Conservation (phyloP, 2,797 vertebrate genomes). For the Alosa sapidissima region DNA sequence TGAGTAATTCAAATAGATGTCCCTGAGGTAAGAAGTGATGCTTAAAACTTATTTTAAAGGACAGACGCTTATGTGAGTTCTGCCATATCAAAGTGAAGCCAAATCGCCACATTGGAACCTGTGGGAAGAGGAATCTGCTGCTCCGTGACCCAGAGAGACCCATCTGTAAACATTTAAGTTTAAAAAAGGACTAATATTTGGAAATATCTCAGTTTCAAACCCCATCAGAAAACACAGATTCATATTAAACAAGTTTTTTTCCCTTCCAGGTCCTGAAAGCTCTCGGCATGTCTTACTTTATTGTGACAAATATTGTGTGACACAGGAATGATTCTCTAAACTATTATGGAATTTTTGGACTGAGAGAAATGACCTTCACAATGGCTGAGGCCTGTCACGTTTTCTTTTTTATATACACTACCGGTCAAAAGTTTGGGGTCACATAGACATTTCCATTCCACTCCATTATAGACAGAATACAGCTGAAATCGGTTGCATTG, state of each 20-base stretch:
- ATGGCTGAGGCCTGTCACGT: background rate
- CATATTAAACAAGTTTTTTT: background rate
- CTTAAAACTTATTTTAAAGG: background rate
- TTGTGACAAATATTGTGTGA: background rate
- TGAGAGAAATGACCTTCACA: background rate
- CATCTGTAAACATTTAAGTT: background rate
- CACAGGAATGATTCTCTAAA: background rate
- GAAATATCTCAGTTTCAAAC: too few species aligned
- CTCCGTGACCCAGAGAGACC: background rate
- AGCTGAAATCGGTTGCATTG: too few species aligned
- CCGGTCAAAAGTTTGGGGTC: too few species aligned
- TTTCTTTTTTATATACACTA: too few species aligned
- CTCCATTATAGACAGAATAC: too few species aligned
- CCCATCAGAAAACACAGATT: background rate
- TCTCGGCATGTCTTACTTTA: background rate
- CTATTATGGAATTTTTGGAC: background rate
- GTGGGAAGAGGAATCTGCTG: background rate
- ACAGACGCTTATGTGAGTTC: background rate
- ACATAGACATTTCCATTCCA: too few species aligned
- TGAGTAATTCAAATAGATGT: background rate
- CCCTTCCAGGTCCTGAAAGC: background rate
- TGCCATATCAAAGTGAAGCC: background rate
- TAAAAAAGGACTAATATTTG: too few species aligned
- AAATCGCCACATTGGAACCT: background rate
- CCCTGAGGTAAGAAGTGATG: background rate